Percentiles rank a stretch among this genome's conserved stretches.
phyloP scores from a whole-genome alignment of 2,797 vertebrate genomes.

The Loris lydekkerianus region DNA sequence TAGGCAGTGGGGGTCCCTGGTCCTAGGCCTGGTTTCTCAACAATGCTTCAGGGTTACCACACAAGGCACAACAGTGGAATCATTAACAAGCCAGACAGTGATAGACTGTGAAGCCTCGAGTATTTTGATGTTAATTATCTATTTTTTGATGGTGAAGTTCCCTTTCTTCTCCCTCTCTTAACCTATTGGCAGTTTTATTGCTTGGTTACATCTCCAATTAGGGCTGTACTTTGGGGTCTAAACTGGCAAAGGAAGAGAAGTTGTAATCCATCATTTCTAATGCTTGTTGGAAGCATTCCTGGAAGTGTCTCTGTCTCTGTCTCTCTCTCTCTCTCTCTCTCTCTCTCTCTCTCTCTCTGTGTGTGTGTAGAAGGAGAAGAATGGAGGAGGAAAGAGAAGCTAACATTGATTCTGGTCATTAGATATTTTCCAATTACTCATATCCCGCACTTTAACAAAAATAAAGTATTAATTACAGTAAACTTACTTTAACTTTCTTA shows the following conservation, averaged over 20 bases:
- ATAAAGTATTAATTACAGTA: conserved; percentile 50
- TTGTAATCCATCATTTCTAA: conserved; percentile 63
- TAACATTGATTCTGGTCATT: conserved; percentile 17
- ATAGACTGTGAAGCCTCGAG: conserved; percentile 33
- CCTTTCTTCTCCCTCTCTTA: conserved; percentile 52
- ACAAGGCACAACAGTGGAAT: not conserved
- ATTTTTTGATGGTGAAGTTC: conserved; percentile 61
- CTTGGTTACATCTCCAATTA: conserved; percentile 60
- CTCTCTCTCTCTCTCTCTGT: no score
- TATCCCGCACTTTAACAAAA: conserved; percentile 41
- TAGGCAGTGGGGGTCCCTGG: not conserved
- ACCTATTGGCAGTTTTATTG: conserved; percentile 63
- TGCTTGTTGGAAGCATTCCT: conserved; percentile 56
- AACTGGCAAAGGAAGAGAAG: conserved; percentile 59
- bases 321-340: no score
- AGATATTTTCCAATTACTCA: not conserved
- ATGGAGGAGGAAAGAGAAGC: not conserved
- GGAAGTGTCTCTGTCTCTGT: not conserved
- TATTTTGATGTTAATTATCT: conserved; percentile 71
- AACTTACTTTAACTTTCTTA: conserved; percentile 43
- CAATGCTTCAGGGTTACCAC: not conserved
- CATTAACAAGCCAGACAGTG: conserved; percentile 43
- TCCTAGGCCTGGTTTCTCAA: not conserved
- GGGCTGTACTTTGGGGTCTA: conserved; percentile 25
- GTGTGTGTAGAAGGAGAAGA: not conserved